Base-by-base conservation (phyloP, 2,888 invertebrate species). In the Sarcophaga carnaria region DNA sequence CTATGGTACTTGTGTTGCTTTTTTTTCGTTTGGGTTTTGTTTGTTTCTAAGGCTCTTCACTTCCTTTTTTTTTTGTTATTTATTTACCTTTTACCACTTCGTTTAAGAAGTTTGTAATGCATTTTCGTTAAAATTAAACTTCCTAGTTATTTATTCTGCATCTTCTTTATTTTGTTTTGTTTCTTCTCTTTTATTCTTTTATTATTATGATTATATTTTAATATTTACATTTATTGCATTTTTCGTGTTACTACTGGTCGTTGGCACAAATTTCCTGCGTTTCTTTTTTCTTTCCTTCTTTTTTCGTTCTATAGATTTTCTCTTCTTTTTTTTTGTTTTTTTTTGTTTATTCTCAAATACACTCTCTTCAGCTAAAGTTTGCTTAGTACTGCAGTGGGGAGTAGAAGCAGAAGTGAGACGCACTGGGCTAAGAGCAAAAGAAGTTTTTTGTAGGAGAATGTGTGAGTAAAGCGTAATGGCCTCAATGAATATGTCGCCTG, bases 161-260 rank as follows among this genome's bases (percentile, higher is more conserved):
- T 37, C 37, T 64, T 63, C 27, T 49, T 62, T 78, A 54, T 54
- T 14, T 54, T 75, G 17, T 66, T 45, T 45, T 45, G 12, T 22
- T 63, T 45, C 47, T 25, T 63, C 6, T 12, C 47, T 54, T 54
- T 54, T 54, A 54, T 14, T 54, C 11, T 72, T 49, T 25, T 60
- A 45, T 71, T 63, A 49, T 76, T 76, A 11, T 76, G 63, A 74
- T 87, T 78, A 76, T 78, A 76, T 87, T 84, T 84, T 79, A 81
- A 87, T 84, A 87, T 84, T 87, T 87, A 84, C 87, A 87, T 84
- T 82, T 82, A 87, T 87, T 84, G 79, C 84, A 85, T 80, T 83
- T 85, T 83, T 88, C 82, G 82, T 83, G 87, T 83, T 83, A 85
- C 85, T 84, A 49, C 86, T 88, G 88, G 88, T 88, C 88, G 88